These are phyloP conservation scores for Dryomyza anilis DNA, from an alignment of 2,888 invertebrate species.

Conservation along the genomic window DNA sequence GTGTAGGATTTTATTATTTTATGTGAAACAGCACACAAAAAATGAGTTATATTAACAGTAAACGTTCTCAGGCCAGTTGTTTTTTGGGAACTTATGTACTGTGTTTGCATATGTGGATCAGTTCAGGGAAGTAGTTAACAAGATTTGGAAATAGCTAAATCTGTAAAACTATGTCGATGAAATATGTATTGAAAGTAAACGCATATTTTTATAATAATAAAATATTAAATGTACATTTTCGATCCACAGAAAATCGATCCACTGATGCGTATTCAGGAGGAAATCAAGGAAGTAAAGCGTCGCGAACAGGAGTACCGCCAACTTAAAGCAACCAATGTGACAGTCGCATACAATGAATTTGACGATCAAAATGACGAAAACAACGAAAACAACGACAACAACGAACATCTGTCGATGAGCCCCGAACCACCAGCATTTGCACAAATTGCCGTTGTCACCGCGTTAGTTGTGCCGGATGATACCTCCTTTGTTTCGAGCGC, in stretches of 20 bases:
- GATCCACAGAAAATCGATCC: conserved; percentile 71
- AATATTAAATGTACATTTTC: conserved; percentile 43
- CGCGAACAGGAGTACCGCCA: conserved; percentile 78
- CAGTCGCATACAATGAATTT: conserved; percentile 41
- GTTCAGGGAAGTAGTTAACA: neutral
- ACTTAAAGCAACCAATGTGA: conserved; percentile 50
- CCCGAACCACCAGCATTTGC: conserved; percentile 20
- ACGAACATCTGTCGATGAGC: conserved; percentile 30
- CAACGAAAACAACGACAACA: conserved; percentile 28
- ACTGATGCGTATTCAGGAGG: conserved; percentile 82
- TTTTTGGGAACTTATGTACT: neutral
- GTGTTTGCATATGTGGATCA: conserved; percentile 21
- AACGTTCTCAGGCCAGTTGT: conserved; percentile 12
- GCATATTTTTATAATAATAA: too few species aligned
- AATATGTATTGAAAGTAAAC: too few species aligned
- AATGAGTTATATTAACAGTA: neutral
- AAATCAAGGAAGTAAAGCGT: conserved; percentile 84
- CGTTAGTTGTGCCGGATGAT: conserved; percentile 44
- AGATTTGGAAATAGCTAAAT: too few species aligned
- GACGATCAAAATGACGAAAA: conserved; percentile 30
- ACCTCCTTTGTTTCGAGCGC: conserved; percentile 52
- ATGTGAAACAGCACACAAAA: too few species aligned
- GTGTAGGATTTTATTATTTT: too few species aligned
- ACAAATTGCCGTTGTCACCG: conserved; percentile 11
- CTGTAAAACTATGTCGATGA: too few species aligned